Evolutionary conservation across 2,113 vertebrate genomes (phyloP).

Genomic region (Oncorhynchus gorbuscha): DNA sequence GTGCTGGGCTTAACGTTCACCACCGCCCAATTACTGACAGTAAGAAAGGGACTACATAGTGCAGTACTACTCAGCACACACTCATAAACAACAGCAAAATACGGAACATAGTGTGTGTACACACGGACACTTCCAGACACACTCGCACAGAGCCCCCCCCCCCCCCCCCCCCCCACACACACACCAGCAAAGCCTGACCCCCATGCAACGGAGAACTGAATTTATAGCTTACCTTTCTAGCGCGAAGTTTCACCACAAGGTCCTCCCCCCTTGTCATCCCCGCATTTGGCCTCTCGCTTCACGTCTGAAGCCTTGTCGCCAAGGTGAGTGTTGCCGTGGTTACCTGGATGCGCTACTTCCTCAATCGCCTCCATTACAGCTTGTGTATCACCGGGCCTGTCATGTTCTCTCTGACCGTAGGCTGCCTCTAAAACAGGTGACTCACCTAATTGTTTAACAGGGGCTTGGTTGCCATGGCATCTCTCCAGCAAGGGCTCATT

Average conservation of each 20-base stretch:
- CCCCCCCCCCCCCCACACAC: too few species aligned
- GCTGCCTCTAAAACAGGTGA: conserved; percentile 60
- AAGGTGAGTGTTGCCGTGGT: conserved; percentile 16
- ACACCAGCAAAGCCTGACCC: too few species aligned
- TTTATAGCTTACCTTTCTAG: conserved; percentile 84
- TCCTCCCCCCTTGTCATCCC: conserved; percentile 64
- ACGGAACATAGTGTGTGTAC: too few species aligned
- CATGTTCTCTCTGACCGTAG: conserved; percentile 56
- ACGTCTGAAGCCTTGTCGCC: conserved; percentile 18
- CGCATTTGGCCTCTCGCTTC: conserved; percentile 28
- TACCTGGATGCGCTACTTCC: conserved; percentile 12
- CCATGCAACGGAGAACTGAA: not conserved
- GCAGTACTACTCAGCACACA: too few species aligned
- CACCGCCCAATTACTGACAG: conserved; percentile 30
- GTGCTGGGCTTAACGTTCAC: conserved; percentile 1
- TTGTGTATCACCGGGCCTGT: conserved; percentile 16
- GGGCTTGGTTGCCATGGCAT: conserved; percentile 55
- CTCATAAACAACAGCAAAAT: too few species aligned
- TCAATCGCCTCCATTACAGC: conserved; percentile 33
- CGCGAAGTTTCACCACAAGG: conserved; percentile 79
- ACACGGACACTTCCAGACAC: too few species aligned
- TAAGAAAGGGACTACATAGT: conserved; percentile 8
- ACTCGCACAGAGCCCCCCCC: too few species aligned
- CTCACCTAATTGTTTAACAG: conserved; percentile 46
- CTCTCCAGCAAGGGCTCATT: conserved; percentile 18